These are phyloP conservation scores for Xanthorhoe spadicearia DNA, from an alignment of 2,888 invertebrate genomes.

Conservation along the genomic window DNA sequence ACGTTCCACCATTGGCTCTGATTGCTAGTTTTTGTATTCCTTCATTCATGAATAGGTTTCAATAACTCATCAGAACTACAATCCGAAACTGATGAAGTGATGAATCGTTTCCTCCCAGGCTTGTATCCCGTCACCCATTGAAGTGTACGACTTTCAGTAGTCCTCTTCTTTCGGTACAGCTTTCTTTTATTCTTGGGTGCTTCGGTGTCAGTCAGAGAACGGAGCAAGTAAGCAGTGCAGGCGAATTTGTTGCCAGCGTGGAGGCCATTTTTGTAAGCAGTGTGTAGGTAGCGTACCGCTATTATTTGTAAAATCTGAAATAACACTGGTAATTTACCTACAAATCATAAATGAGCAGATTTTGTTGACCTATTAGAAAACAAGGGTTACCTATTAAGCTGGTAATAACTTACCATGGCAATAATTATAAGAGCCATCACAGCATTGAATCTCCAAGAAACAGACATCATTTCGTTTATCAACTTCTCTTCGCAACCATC, in stretches of 20 bases:
- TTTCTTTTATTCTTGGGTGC: conserved; percentile 50
- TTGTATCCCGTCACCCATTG: conserved; percentile 70
- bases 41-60: conserved; percentile 73
- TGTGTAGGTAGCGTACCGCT: conserved; percentile 75
- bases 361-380: no score
- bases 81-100: conserved; percentile 63
- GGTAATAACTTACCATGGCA: conserved; percentile 67
- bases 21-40: not conserved
- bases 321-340: no score
- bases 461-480: conserved; percentile 77
- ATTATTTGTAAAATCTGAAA: conserved; percentile 71
- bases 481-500: conserved; percentile 79
- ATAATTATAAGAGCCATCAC: conserved; percentile 75
- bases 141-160: conserved; percentile 61
- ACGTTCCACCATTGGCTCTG: no score
- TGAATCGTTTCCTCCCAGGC: conserved; percentile 48
- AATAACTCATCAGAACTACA: conserved; percentile 74
- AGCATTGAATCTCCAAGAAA: conserved; percentile 76
- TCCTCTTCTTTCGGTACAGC: conserved; percentile 56
- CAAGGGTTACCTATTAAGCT: no score
- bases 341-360: no score
- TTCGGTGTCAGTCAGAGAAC: conserved; percentile 65
- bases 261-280: conserved; percentile 74
- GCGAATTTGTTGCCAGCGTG: conserved; percentile 71
- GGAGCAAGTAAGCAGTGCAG: conserved; percentile 71